These are phyloP conservation scores for Keiferia lycopersicella DNA, from an alignment of 2,888 invertebrate genomes.

Conservation along the genomic window DNA sequence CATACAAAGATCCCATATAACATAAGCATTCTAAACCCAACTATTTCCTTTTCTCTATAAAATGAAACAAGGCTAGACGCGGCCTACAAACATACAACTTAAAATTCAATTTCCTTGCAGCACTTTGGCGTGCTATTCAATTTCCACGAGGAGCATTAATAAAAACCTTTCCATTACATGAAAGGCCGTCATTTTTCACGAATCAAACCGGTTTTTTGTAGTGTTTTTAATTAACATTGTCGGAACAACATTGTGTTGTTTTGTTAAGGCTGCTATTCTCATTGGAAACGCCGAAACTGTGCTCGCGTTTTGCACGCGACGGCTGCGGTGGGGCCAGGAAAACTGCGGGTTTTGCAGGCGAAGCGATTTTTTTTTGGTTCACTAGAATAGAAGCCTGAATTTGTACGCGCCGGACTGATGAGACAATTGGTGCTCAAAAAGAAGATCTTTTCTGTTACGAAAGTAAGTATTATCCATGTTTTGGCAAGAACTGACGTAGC, in stretches of 20 bases:
- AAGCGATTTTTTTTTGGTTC: too few relatives aligned
- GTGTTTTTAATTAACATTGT: conserved; percentile 28
- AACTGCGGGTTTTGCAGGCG: neutral
- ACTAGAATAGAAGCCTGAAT: neutral
- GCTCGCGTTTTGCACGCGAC: conserved; percentile 47
- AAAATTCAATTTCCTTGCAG: neutral
- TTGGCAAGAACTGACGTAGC: too few relatives aligned
- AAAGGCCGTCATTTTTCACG: conserved; percentile 4
- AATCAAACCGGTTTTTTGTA: conserved; percentile 23
- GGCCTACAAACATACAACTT: neutral
- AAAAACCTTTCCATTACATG: neutral
- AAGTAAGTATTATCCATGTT: too few relatives aligned
- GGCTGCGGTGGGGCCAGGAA: conserved; percentile 17
- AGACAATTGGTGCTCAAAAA: too few relatives aligned
- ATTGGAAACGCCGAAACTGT: conserved; percentile 31
- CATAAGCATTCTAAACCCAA: too few relatives aligned
- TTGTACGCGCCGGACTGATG: too few relatives aligned
- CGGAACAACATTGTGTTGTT: conserved; percentile 23
- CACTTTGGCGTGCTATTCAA: neutral
- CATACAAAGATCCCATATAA: too few relatives aligned
- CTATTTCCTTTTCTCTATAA: too few relatives aligned
- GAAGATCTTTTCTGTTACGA: too few relatives aligned
- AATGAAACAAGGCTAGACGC: neutral
- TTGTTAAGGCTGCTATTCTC: neutral
- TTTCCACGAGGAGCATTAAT: neutral